Conservation (phyloP, 2,888 invertebrate genomes). For the Odontomyia ornata region DNA sequence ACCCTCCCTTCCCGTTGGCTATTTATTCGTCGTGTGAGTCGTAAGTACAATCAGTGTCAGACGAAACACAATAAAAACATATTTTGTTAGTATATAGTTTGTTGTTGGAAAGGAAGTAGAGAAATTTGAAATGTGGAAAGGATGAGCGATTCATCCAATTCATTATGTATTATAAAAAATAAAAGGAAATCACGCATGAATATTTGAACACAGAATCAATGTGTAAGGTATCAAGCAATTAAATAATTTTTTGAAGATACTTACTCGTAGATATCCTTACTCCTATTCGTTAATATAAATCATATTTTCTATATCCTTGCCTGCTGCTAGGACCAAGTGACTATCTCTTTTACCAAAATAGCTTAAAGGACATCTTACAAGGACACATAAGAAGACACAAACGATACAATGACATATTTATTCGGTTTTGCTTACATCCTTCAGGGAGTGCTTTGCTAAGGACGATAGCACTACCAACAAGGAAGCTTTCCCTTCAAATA, state of each 20-base stretch:
- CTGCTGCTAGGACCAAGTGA: neutral
- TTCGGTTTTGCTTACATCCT: slow-evolving; percentile 45
- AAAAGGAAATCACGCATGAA: too few species aligned
- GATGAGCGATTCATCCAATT: too few species aligned
- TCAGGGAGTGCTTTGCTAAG: slow-evolving; percentile 26
- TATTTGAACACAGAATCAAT: too few species aligned
- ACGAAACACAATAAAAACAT: slow-evolving; percentile 41
- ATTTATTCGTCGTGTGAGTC: slow-evolving; percentile 42
- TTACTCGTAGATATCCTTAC: too few species aligned
- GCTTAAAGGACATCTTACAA: slow-evolving; percentile 29
- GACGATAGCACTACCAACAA: neutral
- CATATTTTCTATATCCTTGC: too few species aligned
- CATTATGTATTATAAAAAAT: too few species aligned
- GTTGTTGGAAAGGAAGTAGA: too few species aligned
- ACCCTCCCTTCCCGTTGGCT: slow-evolving; percentile 19
- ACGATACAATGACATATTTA: slow-evolving; percentile 45
- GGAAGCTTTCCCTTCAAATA: neutral
- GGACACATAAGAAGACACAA: slow-evolving; percentile 12
- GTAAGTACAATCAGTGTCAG: slow-evolving; percentile 35
- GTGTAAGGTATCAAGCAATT: too few species aligned
- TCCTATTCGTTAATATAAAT: too few species aligned
- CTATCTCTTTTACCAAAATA: neutral
- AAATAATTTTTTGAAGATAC: too few species aligned
- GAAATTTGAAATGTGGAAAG: too few species aligned
- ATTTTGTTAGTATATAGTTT: too few species aligned